Conservation (phyloP, 23 tunicate genomes). For the Styela clava region DNA sequence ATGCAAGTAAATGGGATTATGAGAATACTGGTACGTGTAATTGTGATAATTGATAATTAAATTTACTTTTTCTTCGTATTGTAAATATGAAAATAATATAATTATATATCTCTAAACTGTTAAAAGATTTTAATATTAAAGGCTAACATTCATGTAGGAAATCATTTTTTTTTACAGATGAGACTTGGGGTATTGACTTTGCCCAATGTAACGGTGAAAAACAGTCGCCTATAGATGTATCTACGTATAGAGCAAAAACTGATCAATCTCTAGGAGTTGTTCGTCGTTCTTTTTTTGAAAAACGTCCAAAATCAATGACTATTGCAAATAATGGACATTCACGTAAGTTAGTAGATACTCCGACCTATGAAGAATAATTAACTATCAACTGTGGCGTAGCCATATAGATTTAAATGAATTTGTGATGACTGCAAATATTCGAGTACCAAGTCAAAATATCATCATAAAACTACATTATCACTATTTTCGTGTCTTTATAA, state of each 20-base stretch:
- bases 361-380: neutral
- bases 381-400: neutral
- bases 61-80: neutral
- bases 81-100: neutral
- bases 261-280: neutral
- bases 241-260: neutral
- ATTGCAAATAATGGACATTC: slow-evolving; percentile 39
- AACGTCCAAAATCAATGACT: slow-evolving; percentile 4
- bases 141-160: too few species aligned
- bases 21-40: neutral
- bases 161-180: neutral
- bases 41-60: neutral
- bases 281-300: neutral
- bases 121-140: too few species aligned
- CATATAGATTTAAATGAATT: neutral
- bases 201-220: neutral
- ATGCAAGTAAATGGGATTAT: neutral
- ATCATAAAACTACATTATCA: neutral
- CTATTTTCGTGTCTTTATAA: neutral
- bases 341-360: neutral
- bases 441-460: neutral
- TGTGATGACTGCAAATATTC: neutral
- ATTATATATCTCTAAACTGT: neutral
- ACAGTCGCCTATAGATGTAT: slow-evolving; percentile 42
- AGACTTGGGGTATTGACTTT: slow-evolving; percentile 2